Evolutionary conservation across 2,888 invertebrate genomes (phyloP).

Genomic region (Diplolepis rosae): DNA sequence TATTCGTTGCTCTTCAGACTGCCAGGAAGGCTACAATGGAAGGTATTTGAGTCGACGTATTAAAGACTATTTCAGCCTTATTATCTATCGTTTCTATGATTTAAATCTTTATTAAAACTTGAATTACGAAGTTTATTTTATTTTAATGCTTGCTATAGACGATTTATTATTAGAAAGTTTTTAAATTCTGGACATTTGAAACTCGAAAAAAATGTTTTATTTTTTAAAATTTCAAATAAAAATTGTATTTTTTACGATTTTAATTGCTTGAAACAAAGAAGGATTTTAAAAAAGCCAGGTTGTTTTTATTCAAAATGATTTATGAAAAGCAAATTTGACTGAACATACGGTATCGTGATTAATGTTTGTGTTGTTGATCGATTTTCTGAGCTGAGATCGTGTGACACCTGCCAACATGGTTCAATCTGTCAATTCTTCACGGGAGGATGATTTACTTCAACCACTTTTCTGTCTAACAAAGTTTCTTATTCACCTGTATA

Average conservation of each 20-base stretch:
- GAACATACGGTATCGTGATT: conserved; percentile 37
- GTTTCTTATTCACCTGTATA: conserved; percentile 47
- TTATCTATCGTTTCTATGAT: not conserved
- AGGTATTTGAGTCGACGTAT: conserved; percentile 54
- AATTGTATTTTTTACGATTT: not conserved
- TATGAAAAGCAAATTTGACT: conserved; percentile 22
- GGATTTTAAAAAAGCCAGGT: conserved; percentile 4
- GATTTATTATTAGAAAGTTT: too few relatives aligned
- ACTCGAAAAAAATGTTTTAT: not conserved
- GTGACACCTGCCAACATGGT: conserved; percentile 58
- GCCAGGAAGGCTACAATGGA: conserved; percentile 48
- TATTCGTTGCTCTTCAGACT: not conserved
- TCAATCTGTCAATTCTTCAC: conserved; percentile 51
- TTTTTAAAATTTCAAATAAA: not conserved
- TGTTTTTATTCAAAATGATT: conserved; percentile 19
- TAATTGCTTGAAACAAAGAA: not conserved
- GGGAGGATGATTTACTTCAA: conserved; percentile 52
- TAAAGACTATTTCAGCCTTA: not conserved
- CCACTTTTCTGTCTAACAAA: conserved; percentile 49
- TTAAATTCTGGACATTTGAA: too few relatives aligned
- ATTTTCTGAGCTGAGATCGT: conserved; percentile 47
- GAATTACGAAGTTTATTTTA: not conserved
- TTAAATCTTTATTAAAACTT: not conserved
- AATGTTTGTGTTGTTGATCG: conserved; percentile 42
- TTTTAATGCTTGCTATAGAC: too few relatives aligned